Evolutionary conservation across 2,888 invertebrate species (phyloP).

Genomic region (Tenthredo scrophulariae): DNA sequence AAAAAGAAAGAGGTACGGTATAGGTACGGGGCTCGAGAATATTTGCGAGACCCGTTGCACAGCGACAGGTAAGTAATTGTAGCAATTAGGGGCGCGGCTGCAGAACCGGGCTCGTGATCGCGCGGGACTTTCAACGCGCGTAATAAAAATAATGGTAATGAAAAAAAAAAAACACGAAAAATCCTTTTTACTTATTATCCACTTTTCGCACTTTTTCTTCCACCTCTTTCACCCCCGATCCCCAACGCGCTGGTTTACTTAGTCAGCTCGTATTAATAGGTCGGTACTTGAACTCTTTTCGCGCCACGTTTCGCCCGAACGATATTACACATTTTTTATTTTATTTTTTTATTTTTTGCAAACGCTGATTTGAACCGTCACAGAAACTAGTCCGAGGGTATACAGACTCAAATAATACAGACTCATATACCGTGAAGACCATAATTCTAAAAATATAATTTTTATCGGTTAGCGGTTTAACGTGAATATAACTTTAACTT

Average conservation of each 20-base stretch:
- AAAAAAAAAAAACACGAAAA: constrained; percentile 1
- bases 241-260: constrained; percentile 3
- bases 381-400: neutral
- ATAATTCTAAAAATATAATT: neutral
- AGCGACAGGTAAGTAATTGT: constrained; percentile 50
- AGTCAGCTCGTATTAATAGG: constrained; percentile 7
- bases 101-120: constrained; percentile 19
- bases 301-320: neutral
- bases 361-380: neutral
- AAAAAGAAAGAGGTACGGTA: neutral
- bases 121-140: constrained; percentile 14
- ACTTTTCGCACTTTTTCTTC: neutral
- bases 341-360: neutral
- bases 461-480: neutral
- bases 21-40: neutral
- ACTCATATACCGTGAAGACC: neutral
- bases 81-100: constrained; percentile 36
- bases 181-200: constrained; percentile 24
- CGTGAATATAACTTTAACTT: neutral
- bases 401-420: neutral
- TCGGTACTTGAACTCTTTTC: neutral
- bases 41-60: constrained; percentile 12
- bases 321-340: neutral
- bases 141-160: constrained; percentile 10
- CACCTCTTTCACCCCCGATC: neutral